Conservation (phyloP, 2,888 invertebrate genomes). For the Silvanus unidentatus region DNA sequence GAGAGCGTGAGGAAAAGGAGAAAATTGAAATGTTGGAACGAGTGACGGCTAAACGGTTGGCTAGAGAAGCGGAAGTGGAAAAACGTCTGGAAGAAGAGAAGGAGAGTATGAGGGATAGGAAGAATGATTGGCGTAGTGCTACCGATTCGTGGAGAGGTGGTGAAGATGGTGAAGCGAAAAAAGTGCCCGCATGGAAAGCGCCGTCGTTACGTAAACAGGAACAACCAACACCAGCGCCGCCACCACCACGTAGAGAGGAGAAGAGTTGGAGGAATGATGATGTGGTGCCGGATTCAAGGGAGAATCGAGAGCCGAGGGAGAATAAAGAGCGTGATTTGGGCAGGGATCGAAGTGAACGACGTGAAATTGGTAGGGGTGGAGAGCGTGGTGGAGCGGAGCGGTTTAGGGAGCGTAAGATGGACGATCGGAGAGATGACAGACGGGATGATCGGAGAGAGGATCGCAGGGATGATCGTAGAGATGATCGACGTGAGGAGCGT, state of each 20-base stretch:
- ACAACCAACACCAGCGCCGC: neutral
- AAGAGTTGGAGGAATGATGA: conserved; percentile 4
- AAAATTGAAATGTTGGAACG: conserved; percentile 62
- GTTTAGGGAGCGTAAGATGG: conserved; percentile 3
- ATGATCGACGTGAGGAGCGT: conserved; percentile 10
- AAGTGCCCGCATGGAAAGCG: conserved; percentile 13
- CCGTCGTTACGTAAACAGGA: conserved; percentile 2
- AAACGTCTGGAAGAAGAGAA: conserved; percentile 19
- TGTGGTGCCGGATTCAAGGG: conserved; percentile 1
- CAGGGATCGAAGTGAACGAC: conserved; percentile 11
- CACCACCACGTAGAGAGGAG: neutral
- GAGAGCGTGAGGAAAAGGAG: conserved; percentile 54
- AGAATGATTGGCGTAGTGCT: conserved; percentile 23
- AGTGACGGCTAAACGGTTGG: conserved; percentile 58
- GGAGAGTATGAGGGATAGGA: conserved; percentile 10
- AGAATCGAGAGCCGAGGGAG: conserved; percentile 3
- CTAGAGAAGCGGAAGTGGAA: conserved; percentile 64
- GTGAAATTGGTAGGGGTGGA: conserved; percentile 14
- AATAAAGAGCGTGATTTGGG: conserved; percentile 10
- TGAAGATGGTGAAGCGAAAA: conserved; percentile 8
- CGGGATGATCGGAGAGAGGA: conserved; percentile 12
- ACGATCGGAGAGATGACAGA: conserved; percentile 6
- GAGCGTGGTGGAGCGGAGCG: conserved; percentile 11
- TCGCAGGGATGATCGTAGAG: conserved; percentile 18
- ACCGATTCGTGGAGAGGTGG: conserved; percentile 9